phyloP scores from a whole-genome alignment of 2,113 vertebrate genomes.

The Trachemys scripta region DNA sequence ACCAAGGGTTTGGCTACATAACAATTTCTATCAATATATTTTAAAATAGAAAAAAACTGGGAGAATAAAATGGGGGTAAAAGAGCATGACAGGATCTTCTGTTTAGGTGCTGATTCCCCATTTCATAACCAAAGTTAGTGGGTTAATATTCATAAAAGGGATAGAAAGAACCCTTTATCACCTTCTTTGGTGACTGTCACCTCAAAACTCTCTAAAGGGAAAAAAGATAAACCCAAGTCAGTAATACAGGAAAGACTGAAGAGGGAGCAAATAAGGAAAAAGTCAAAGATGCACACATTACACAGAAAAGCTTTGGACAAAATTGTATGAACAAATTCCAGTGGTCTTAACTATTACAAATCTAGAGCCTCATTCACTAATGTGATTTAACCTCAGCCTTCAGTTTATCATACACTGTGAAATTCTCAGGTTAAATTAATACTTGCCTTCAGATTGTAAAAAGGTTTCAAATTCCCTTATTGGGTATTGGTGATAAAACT shows the following conservation, averaged over 20 bases:
- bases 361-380: slow-evolving; percentile 15
- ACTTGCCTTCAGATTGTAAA: not conserved
- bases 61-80: slow-evolving; percentile 81
- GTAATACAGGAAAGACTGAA: slow-evolving; percentile 86
- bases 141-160: slow-evolving; percentile 93
- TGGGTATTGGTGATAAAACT: not conserved
- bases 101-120: slow-evolving; percentile 93
- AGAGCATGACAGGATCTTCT: slow-evolving; percentile 90
- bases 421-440: not conserved
- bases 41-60: slow-evolving; percentile 80
- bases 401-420: not conserved
- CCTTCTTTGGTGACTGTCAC: slow-evolving; percentile 99
- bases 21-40: slow-evolving; percentile 88
- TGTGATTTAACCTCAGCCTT: not conserved
- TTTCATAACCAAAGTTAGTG: slow-evolving; percentile 94
- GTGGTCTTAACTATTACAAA: not conserved
- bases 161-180: slow-evolving; percentile 98
- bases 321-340: not conserved
- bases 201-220: slow-evolving; percentile 99
- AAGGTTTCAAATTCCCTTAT: not conserved
- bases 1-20: slow-evolving; percentile 83
- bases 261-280: slow-evolving; percentile 74
- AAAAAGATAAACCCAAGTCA: slow-evolving; percentile 97
- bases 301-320: slow-evolving; percentile 67
- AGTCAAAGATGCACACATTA: slow-evolving; percentile 75